Evolutionary conservation across 2,797 vertebrate genomes (phyloP), one percentile per base, ranked within the genome.

Genomic region (Hypotaenidia philippensis): DNA sequence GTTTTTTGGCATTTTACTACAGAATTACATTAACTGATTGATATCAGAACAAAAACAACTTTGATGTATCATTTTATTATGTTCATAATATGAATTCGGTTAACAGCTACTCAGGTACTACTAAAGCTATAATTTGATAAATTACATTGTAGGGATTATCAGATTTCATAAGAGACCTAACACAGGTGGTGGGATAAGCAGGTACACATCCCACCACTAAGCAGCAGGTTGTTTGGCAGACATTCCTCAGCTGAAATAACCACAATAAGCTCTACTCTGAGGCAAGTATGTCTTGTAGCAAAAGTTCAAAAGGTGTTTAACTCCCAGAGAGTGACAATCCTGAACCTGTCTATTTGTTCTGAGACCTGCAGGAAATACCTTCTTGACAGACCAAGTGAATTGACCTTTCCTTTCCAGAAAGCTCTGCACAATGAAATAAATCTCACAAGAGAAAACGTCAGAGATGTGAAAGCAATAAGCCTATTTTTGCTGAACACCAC

Each of bases 21-120:
- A 69, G 80, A 90, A 69, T 49, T 70, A 76, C 36, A 79, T 82
- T 72, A 83, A 83, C 80, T 65, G 77, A 93, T 93, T 49, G 44
- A 17, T 83, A 94, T 92, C 91, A 79, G 65, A 86, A 91, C 59
- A 90, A 83, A 95, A 95, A 13, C 72, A 94, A 79, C 65, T 40
- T 64, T 0, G 0, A 66, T 56, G 59, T 87, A 78, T 81, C 55
- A 36, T 71, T 91, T 87, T 55, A 65, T 91, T 89, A 88, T 66
- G 84, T 61, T 88, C 75, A 47, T 27, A 92, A 77, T 29, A 21
- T 1, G 16, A 94, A 84, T 11, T 53, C 77, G 44, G 47, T 80
- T 80, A 92, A 89, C 56, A 95, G 77, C 74, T 72, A 13, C 85
- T 79, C 63, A 66, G 63, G 27, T 34, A 44, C 63, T 49, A 60